These are phyloP conservation scores for Hexactinellida sp. DNA, from an alignment of 37 sponge, comb jelly and placozoan genomes.

Conservation along the genomic window DNA sequence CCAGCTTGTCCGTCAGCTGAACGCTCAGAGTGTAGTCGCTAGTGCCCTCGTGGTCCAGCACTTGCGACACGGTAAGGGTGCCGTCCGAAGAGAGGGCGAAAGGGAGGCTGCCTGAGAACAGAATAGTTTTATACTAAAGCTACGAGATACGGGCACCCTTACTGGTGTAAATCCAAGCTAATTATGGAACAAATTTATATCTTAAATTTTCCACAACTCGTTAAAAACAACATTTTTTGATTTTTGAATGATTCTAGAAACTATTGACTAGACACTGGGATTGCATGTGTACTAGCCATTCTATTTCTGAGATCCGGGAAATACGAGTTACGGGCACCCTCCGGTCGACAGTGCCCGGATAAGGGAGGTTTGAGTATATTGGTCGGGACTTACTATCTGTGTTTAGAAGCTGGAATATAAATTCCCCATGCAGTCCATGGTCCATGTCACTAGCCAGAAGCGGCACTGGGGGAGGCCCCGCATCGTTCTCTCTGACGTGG, in stretches of 20 bases:
- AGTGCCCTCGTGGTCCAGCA: background rate
- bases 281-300: too few species aligned
- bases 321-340: too few species aligned
- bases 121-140: too few species aligned
- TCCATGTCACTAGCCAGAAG: background rate
- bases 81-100: background rate
- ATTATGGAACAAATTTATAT: too few species aligned
- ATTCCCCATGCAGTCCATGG: background rate
- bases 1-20: background rate
- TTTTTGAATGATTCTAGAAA: too few species aligned
- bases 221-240: too few species aligned
- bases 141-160: too few species aligned
- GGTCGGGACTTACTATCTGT: background rate
- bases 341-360: too few species aligned
- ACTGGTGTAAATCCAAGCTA: too few species aligned
- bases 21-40: background rate
- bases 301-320: too few species aligned
- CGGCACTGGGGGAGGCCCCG: background rate
- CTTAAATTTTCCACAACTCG: too few species aligned
- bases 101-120: background rate
- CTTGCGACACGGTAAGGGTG: background rate
- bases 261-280: too few species aligned
- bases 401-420: background rate
- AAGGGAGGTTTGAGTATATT: background rate
- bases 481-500: background rate